phyloP scores from a whole-genome alignment of 2,797 vertebrate species.

The Falco columbarius region DNA sequence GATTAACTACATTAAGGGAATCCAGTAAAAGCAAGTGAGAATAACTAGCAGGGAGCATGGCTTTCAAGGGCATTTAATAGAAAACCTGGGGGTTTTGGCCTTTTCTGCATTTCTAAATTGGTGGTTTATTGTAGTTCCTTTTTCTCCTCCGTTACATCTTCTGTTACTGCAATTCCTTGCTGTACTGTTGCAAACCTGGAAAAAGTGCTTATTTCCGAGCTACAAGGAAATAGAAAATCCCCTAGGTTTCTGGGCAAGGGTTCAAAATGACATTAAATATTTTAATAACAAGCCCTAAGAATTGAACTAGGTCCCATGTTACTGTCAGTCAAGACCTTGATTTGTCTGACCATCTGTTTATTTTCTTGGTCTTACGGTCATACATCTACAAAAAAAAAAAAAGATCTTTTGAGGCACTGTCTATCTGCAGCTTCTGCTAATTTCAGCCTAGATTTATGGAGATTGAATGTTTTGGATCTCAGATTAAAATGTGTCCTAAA shows the following conservation, averaged over 20 bases:
- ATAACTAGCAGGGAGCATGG: neutral
- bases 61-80: neutral
- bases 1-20: neutral
- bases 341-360: neutral
- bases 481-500: neutral
- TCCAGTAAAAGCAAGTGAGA: neutral
- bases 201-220: neutral
- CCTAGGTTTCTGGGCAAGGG: neutral
- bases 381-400: neutral
- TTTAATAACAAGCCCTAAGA: neutral
- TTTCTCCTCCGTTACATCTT: neutral
- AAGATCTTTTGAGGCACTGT: neutral
- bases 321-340: neutral
- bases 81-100: neutral
- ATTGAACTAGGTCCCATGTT: neutral
- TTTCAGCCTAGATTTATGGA: neutral
- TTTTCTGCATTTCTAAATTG: neutral
- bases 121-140: neutral
- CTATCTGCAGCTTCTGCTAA: neutral
- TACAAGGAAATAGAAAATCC: neutral
- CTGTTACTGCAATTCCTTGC: neutral
- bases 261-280: neutral
- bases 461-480: neutral
- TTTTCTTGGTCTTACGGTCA: neutral
- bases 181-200: neutral